Conservation (phyloP, 2,888 invertebrate species). For the Syritta pipiens region DNA sequence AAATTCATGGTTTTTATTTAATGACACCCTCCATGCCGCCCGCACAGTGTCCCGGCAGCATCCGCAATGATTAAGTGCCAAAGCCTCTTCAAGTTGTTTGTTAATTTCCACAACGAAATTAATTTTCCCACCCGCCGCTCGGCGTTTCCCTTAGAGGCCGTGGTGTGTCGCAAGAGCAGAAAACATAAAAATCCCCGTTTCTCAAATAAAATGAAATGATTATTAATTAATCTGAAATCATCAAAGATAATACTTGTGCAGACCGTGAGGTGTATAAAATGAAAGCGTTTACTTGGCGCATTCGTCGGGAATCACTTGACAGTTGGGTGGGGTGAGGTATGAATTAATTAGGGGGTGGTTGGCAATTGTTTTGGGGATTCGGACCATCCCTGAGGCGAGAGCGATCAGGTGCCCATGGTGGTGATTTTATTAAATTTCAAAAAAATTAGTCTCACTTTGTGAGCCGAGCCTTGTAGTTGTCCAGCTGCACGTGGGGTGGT, state of each 20-base stretch:
- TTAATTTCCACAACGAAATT: constrained; percentile 3
- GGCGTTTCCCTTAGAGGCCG: no score
- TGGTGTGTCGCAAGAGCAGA: no score
- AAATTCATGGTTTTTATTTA: neutral
- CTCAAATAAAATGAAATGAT: constrained; percentile 2
- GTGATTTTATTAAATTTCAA: constrained; percentile 7
- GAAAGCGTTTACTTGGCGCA: neutral
- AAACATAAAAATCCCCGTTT: neutral
- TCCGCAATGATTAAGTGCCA: neutral
- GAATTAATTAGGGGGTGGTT: neutral
- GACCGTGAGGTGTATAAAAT: neutral
- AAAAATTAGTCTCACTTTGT: neutral
- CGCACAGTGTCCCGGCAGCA: no score
- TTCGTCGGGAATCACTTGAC: neutral
- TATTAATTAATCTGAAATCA: constrained; percentile 16
- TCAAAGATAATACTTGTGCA: constrained; percentile 1
- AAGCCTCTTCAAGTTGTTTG: constrained; percentile 6
- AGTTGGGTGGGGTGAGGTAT: neutral
- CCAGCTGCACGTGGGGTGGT: neutral
- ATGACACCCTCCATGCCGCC: neutral
- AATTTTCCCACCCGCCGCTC: neutral
- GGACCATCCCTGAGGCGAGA: no score
- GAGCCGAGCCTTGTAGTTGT: constrained; percentile 7
- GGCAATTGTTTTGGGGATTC: no score
- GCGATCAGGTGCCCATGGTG: neutral